Conservation (phyloP, 2,888 invertebrate genomes). For the Parnassius orleans region DNA sequence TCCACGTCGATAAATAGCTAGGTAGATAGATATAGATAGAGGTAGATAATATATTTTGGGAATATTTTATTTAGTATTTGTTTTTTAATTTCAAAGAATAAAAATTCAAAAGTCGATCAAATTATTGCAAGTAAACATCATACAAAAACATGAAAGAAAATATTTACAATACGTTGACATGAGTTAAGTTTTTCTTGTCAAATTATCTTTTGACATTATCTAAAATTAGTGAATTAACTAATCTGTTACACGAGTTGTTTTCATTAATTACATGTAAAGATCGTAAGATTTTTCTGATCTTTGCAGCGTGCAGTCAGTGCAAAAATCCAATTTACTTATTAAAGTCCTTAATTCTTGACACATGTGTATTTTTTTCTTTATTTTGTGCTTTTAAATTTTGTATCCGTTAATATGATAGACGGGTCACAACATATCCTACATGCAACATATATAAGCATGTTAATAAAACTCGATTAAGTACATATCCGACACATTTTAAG, state of each 20-base stretch:
- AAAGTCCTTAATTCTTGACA: background rate
- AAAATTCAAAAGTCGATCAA: too few relatives aligned
- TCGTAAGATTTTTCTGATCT: conserved; percentile 7
- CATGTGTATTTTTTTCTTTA: background rate
- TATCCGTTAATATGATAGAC: background rate
- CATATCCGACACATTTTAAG: conserved; percentile 9
- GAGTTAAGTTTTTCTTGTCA: too few relatives aligned
- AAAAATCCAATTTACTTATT: conserved; percentile 18
- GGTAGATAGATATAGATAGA: too few relatives aligned
- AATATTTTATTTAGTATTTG: too few relatives aligned
- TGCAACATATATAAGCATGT: conserved; percentile 3
- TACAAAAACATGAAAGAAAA: too few relatives aligned
- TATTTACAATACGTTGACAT: too few relatives aligned
- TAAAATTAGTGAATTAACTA: conserved; percentile 16
- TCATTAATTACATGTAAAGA: conserved; percentile 15
- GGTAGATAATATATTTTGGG: too few relatives aligned
- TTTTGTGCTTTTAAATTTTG: background rate
- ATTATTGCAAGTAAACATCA: too few relatives aligned
- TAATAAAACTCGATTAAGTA: background rate
- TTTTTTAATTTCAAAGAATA: too few relatives aligned
- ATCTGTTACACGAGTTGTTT: conserved; percentile 19
- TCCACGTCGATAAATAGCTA: too few relatives aligned
- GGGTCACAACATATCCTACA: background rate
- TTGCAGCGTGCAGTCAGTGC: conserved; percentile 7
- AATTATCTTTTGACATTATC: background rate